Evolutionary conservation across 2,113 vertebrate genomes (phyloP), one percentile per base, ranked within the genome.

Genomic region (Colius striatus): DNA sequence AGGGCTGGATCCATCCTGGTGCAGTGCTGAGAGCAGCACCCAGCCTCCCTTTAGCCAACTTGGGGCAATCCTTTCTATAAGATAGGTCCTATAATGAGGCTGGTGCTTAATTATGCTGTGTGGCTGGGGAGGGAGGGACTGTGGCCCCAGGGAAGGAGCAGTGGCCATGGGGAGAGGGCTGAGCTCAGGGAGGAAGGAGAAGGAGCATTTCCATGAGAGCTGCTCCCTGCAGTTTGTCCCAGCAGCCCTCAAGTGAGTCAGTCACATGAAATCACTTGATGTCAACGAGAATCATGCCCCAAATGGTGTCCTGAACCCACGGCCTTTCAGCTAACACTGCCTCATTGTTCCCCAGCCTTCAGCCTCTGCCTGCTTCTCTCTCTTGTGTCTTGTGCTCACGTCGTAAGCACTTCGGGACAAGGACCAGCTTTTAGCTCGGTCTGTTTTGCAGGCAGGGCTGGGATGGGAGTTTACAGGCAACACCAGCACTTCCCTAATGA

Each of bases 211-310:
- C 3, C 70, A 19, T 4, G 41, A 32, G 3, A 41, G 30, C 75
- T 6, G 82, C 91, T 71, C 16, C 61, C 3, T 7, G 18, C 58
- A 1, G 34, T 34, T 43, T 1, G 54, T 57, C 60, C 65, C 86
- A 13, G 81, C 65, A 2, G 65, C 91, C 53, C 84, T 3, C 65
- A 8, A 16, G 85, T 4, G 79, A 67, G 48, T 71, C 71, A 26
- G 89, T 92, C 95, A 82, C 88, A 84, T 80, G 94, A 84, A 90
- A 63, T 92, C 94, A 60, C 96, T 94, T 32, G 86, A 90, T 97
- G 94, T 68, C 92, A 84, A 76, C 12, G 45, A 72, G 80, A 50
- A 61, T 84, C 89, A 48, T 48, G 89, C 77, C 95, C 91, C 91
- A 27, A 82, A 68, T 8, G 20, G 50, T 41, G 81, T 25, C 73